Conservation (phyloP, 2,888 invertebrate species). For the Habrosyne pyritoides region DNA sequence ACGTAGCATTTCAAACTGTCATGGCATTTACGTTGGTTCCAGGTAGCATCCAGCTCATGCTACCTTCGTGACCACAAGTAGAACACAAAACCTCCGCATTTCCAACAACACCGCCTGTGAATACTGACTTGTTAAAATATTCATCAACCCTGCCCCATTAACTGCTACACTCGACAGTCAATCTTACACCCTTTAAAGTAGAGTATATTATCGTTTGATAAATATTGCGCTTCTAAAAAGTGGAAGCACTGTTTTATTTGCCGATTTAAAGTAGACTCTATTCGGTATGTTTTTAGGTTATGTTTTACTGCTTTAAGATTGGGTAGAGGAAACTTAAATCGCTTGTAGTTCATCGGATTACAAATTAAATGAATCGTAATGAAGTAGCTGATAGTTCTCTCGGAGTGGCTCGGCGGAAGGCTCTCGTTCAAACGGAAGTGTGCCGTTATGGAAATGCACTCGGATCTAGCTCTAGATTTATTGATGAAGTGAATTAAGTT, state of each 20-base stretch:
- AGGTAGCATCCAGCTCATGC: not conserved
- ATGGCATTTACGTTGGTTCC: not conserved
- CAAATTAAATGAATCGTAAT: slow-evolving; percentile 47
- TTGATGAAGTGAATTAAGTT: not conserved
- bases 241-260: not conserved
- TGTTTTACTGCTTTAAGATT: not conserved
- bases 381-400: slow-evolving; percentile 23
- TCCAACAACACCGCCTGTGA: slow-evolving; percentile 2
- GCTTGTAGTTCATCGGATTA: slow-evolving; percentile 22
- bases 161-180: not conserved
- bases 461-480: not conserved
- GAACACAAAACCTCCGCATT: not conserved
- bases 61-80: not conserved
- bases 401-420: not conserved
- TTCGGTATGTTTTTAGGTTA: not conserved
- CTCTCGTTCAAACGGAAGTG: not conserved
- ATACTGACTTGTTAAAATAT: slow-evolving; percentile 5
- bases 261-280: not conserved
- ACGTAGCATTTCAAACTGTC: not conserved
- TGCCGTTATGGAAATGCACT: not conserved
- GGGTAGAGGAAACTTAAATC: not conserved
- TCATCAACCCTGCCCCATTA: not conserved
- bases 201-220: not conserved
- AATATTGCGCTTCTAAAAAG: not conserved
- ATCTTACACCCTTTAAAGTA: not conserved